Conservation (phyloP, 1,140 invertebrate genomes). For the Hylaeus anthracinus region DNA sequence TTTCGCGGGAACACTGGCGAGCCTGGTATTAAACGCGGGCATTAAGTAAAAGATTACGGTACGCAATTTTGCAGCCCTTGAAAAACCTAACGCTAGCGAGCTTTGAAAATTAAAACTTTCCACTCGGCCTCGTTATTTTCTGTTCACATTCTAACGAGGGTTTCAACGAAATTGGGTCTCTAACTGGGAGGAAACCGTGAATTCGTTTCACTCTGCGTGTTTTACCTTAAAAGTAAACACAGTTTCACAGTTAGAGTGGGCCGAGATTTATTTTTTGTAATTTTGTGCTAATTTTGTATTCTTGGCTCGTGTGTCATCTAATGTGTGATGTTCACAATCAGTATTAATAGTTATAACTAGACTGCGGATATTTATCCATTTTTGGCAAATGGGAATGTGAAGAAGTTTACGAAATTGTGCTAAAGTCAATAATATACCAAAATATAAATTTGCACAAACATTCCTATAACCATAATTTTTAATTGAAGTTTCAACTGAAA, state of each 20-base stretch:
- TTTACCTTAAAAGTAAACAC: neutral
- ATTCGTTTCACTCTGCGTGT: neutral
- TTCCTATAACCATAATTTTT: no score
- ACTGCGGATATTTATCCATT: no score
- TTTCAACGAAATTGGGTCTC: neutral
- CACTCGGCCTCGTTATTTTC: neutral
- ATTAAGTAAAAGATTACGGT: slow-evolving; percentile 22
- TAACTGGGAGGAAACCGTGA: neutral
- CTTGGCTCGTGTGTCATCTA: no score
- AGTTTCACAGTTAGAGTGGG: neutral
- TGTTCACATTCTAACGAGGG: neutral
- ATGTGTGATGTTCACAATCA: no score
- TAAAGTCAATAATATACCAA: no score
- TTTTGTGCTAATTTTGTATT: neutral
- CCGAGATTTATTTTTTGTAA: neutral
- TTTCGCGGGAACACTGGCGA: neutral
- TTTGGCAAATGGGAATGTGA: no score
- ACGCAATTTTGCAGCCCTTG: neutral
- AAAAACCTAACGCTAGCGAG: neutral
- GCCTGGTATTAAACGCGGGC: neutral
- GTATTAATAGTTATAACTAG: no score
- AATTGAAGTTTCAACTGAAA: no score
- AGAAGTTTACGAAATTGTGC: no score
- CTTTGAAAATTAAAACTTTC: slow-evolving; percentile 30
- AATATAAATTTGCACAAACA: no score